A percentile compares a stretch with the other conserved stretches of the same genome.
These are phyloP conservation scores for Notechis scutatus DNA, from an alignment of 2,113 vertebrate genomes.

Conservation along the genomic window DNA sequence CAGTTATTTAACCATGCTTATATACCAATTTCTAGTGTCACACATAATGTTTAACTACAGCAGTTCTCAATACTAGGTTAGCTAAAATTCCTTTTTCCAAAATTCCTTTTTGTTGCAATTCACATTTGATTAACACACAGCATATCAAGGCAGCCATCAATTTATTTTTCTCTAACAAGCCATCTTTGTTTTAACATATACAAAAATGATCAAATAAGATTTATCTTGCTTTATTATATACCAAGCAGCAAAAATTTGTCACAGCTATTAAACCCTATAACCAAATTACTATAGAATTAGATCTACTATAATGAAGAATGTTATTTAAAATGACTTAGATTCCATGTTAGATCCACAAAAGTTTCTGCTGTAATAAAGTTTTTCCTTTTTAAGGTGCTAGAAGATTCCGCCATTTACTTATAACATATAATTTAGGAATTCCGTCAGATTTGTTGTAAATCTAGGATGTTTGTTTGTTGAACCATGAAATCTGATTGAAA, in stretches of 20 bases:
- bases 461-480: neutral
- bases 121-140: neutral
- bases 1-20: neutral
- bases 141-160: neutral
- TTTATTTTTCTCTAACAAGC: neutral
- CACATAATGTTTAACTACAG: neutral
- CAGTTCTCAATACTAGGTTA: neutral
- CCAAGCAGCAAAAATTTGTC: neutral
- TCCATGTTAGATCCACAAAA: neutral
- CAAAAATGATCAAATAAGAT: neutral
- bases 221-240: neutral
- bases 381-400: neutral
- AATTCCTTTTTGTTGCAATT: neutral
- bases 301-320: neutral
- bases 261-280: neutral
- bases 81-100: neutral
- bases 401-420: neutral
- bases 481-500: neutral
- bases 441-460: neutral
- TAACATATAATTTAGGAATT: neutral
- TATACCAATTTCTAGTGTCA: neutral
- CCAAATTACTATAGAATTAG: neutral
- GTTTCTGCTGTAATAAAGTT: neutral
- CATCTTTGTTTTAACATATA: neutral
- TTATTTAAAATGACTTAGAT: neutral